Evolutionary conservation across 2,113 vertebrate genomes (phyloP).

Genomic region (Burhinus oedicnemus): DNA sequence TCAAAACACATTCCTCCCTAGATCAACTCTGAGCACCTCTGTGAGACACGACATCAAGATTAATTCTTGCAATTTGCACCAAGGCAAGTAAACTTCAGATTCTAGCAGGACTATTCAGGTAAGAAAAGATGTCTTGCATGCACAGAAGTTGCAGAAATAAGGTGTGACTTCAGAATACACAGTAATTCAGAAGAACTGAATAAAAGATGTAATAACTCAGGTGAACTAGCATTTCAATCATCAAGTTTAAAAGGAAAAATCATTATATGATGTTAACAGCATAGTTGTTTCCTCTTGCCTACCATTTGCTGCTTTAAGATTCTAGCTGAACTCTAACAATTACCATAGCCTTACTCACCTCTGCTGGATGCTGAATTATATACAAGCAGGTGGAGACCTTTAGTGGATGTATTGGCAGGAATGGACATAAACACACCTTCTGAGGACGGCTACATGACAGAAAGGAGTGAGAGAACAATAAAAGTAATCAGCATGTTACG

Average conservation of each 20-base stretch:
- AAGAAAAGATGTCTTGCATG: background rate
- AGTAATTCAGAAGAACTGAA: background rate
- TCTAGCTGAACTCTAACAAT: background rate
- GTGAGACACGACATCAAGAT: background rate
- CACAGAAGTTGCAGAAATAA: background rate
- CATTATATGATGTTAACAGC: background rate
- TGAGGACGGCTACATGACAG: constrained; percentile 84
- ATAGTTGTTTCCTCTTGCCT: background rate
- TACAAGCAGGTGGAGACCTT: constrained; percentile 91
- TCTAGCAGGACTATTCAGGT: background rate
- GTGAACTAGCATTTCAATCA: background rate
- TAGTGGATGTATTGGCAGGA: constrained; percentile 86
- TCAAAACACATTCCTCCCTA: background rate
- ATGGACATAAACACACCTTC: constrained; percentile 97
- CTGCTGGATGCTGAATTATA: constrained; percentile 95
- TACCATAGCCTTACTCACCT: constrained; percentile 81
- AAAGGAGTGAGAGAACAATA: background rate
- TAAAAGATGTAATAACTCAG: background rate
- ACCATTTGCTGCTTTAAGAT: background rate
- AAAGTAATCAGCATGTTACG: background rate
- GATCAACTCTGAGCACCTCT: background rate
- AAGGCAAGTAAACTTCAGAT: background rate
- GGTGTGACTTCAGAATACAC: background rate
- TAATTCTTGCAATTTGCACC: background rate
- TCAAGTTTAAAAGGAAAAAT: background rate